These are phyloP conservation scores for Pterobdella sp. DNA, from an alignment of 2,888 invertebrate genomes.

Conservation along the genomic window DNA sequence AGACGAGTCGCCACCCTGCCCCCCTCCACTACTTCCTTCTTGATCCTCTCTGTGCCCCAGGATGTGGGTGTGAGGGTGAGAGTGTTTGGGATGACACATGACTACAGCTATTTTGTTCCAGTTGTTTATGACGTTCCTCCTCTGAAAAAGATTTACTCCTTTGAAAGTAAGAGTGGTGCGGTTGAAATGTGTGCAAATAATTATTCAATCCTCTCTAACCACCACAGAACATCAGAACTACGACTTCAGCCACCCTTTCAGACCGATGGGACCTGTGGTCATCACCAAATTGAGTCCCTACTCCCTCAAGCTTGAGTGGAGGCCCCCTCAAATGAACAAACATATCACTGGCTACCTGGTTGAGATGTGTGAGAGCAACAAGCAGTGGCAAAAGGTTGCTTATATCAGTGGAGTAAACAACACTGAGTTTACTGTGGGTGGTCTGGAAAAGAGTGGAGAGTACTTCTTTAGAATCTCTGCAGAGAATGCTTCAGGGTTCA, in stretches of 20 bases:
- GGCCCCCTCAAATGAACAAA: slow-evolving; percentile 50
- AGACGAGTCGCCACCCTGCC: slow-evolving; percentile 34
- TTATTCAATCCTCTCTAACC: too few species aligned
- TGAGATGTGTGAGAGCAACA: slow-evolving; percentile 38
- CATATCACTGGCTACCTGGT: slow-evolving; percentile 48
- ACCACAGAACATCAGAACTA: background rate
- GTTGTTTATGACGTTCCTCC: slow-evolving; percentile 25
- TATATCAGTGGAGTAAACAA: slow-evolving; percentile 36
- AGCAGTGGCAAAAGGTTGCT: slow-evolving; percentile 38
- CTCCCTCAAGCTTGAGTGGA: slow-evolving; percentile 48
- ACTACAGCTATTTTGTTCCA: slow-evolving; percentile 29
- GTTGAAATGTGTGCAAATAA: too few species aligned
- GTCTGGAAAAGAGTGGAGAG: slow-evolving; percentile 40
- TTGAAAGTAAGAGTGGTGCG: too few species aligned
- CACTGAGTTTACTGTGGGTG: slow-evolving; percentile 38
- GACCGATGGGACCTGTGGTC: slow-evolving; percentile 39
- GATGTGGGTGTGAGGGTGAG: slow-evolving; percentile 45
- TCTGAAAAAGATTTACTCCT: too few species aligned
- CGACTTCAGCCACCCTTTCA: slow-evolving; percentile 31
- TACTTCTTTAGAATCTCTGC: slow-evolving; percentile 49
- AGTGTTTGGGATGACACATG: slow-evolving; percentile 58
- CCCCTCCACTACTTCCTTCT: slow-evolving; percentile 36
- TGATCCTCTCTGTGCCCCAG: slow-evolving; percentile 56
- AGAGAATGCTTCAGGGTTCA: slow-evolving; percentile 45
- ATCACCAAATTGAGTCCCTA: slow-evolving; percentile 38